These are phyloP conservation scores for Thera obeliscata DNA, from an alignment of 2,888 invertebrate species.

Conservation along the genomic window DNA sequence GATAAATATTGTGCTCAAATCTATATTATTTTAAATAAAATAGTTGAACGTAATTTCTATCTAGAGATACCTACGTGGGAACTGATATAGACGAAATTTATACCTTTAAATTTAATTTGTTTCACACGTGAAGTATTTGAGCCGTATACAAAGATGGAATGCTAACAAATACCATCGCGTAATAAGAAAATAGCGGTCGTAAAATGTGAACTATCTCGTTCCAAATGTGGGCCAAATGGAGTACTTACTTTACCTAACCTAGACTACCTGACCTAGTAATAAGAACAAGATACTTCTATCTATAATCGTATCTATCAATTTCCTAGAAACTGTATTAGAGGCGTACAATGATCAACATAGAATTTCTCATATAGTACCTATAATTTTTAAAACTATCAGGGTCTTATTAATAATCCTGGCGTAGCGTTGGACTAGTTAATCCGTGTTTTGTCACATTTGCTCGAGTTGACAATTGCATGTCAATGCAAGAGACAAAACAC, in stretches of 20 bases:
- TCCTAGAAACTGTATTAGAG: constrained; percentile 11
- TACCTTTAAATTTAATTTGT: not conserved
- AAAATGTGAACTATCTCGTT: constrained; percentile 36
- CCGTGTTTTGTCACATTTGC: too few relatives aligned
- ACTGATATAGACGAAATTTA: too few relatives aligned
- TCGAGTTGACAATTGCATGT: too few relatives aligned
- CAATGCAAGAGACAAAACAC: too few relatives aligned
- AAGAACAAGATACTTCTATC: constrained; percentile 21
- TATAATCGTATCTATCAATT: constrained; percentile 18
- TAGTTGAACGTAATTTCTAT: too few relatives aligned
- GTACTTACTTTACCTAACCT: constrained; percentile 7
- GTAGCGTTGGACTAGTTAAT: too few relatives aligned
- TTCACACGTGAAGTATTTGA: constrained; percentile 29
- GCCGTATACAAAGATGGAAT: constrained; percentile 25
- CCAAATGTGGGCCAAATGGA: constrained; percentile 28
- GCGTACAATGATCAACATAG: constrained; percentile 5
- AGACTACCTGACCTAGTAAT: constrained; percentile 5
- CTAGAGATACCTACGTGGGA: too few relatives aligned
- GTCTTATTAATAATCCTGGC: too few relatives aligned
- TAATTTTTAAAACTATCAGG: too few relatives aligned
- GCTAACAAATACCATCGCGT: constrained; percentile 24
- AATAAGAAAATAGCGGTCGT: constrained; percentile 30
- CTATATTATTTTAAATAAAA: too few relatives aligned
- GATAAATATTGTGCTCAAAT: too few relatives aligned
- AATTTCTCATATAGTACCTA: not conserved